Evolutionary conservation across 2,113 vertebrate genomes (phyloP).

Genomic region (Ciconia stormi): DNA sequence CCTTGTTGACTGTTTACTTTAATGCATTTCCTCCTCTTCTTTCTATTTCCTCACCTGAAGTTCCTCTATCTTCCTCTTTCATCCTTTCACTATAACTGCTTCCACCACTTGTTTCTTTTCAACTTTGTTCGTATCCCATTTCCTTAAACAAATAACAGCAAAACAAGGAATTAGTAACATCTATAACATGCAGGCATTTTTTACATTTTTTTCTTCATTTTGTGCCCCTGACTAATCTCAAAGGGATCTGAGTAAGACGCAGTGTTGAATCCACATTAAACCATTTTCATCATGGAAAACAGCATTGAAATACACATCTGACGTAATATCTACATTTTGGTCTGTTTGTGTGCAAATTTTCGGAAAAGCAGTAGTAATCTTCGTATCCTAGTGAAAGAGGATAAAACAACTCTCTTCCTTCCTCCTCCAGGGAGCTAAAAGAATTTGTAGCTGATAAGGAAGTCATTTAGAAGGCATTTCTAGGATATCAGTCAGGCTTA

Average conservation of each 20-base stretch:
- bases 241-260: not conserved
- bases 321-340: not conserved
- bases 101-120: not conserved
- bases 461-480: slow-evolving; percentile 68
- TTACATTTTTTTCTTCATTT: not conserved
- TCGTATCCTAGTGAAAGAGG: not conserved
- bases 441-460: slow-evolving; percentile 61
- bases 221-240: not conserved
- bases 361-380: not conserved
- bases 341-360: not conserved
- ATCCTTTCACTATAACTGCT: not conserved
- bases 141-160: not conserved
- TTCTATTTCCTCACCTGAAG: not conserved
- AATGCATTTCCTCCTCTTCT: not conserved
- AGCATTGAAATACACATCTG: rapidly evolving
- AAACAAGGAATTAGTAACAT: not conserved
- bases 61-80: not conserved
- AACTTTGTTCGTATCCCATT: not conserved
- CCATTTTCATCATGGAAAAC: not conserved
- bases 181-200: not conserved
- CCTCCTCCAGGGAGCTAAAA: slow-evolving; percentile 48
- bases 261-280: not conserved
- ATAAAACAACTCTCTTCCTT: slow-evolving; percentile 40
- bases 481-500: slow-evolving; percentile 65
- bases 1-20: not conserved